Conservation (phyloP, 2,797 vertebrate species). For the Babyrousa celebensis region DNA sequence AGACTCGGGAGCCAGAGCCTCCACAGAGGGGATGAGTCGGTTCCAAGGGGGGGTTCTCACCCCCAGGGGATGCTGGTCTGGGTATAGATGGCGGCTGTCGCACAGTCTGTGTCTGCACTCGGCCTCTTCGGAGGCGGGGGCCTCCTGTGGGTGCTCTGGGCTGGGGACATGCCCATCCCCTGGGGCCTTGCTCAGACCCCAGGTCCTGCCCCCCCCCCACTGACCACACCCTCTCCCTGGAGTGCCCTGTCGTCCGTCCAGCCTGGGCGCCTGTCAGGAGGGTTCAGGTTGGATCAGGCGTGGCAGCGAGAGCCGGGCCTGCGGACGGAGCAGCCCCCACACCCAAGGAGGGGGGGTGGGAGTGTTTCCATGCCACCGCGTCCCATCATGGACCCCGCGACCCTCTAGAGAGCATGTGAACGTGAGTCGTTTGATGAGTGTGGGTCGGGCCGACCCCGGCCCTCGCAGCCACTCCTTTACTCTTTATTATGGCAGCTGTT, state of each 20-base stretch:
- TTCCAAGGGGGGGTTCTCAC: too few relatives aligned
- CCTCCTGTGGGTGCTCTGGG: neutral
- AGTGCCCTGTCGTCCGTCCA: neutral
- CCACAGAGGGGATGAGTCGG: too few relatives aligned
- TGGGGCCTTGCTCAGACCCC: neutral
- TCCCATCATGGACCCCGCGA: too few relatives aligned
- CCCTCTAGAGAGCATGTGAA: too few relatives aligned
- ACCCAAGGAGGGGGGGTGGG: rapidly evolving
- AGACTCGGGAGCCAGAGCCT: neutral
- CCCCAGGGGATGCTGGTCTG: neutral
- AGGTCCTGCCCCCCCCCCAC: neutral
- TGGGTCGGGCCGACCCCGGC: too few relatives aligned
- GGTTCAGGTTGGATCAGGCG: neutral
- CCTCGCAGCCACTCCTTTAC: neutral
- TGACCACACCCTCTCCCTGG: neutral
- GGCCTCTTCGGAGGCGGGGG: neutral
- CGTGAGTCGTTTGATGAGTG: too few relatives aligned
- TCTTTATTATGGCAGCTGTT: neutral
- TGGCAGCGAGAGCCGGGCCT: neutral
- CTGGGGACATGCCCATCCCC: neutral
- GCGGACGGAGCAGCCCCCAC: neutral
- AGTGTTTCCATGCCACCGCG: neutral
- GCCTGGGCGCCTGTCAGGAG: neutral
- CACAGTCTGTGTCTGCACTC: neutral
- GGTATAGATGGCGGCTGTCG: neutral